Base-by-base conservation (phyloP, 2,797 vertebrate species). In the Schizopygopsis malacanthus region DNA sequence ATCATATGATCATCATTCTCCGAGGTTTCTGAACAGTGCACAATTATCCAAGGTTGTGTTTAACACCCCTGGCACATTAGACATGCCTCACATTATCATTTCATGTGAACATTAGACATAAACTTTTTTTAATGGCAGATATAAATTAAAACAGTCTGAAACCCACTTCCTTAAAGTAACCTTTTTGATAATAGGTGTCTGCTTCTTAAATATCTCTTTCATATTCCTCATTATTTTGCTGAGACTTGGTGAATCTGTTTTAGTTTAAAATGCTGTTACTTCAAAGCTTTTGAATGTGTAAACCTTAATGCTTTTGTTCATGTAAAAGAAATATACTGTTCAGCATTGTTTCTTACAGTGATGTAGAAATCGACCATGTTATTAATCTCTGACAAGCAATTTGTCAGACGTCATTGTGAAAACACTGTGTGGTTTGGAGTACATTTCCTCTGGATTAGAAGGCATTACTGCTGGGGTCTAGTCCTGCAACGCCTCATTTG, bases 401-500 rank as follows among this genome's bases (percentile, higher is more conserved):
- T 65, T 20, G 67, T 77, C 71, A 61, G 67, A 33, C 22, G 22
- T 81, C 56, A 12, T 79, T 78, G 81, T 73, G 6, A 79, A 84
- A 86, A 80, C 20, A 6, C 37, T 1, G 16, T 73, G 90, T 39
- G 86, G 89, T 90, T 75, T 83, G 52, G 50, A 83, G 70, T 82
- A 83, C 77, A 87, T 87, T 90, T 88, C 79, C 82, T 87, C 67
- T 37, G 61, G 79, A 89, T 90, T 83, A 85, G 43, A 85, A 47
- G 69, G 47, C 54, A 75, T 82, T 76, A 63, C 79, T 73, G 78
- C 80, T 33, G 41, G 75, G 70, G 79, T 1, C 59, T 73, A 12
- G 43, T 70, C 37, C 81, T 75, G 87, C 65, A 82, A 84, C 41
- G 81, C 79, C 87, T 90, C 91, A 92, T 92, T 91, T 89, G 65